Evolutionary conservation across 2,888 invertebrate species (phyloP).

Genomic region (Mythimna ferrago): DNA sequence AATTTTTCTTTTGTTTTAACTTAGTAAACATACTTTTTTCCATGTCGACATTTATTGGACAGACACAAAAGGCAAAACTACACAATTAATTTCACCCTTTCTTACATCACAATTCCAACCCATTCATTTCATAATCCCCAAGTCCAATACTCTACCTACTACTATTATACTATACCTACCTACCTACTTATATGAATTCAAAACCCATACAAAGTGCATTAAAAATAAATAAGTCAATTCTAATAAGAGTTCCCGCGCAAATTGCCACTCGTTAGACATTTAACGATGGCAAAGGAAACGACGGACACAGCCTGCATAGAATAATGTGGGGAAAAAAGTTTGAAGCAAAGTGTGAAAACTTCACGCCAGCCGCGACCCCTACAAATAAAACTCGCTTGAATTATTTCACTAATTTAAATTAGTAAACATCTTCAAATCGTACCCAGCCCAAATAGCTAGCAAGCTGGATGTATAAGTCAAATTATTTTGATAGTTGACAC

Average conservation of each 20-base stretch:
- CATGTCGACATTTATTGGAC: too few species aligned
- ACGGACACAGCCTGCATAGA: slow-evolving; percentile 67
- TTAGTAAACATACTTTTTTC: background rate
- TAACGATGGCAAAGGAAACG: slow-evolving; percentile 74
- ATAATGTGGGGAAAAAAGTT: slow-evolving; percentile 72
- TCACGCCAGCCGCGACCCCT: slow-evolving; percentile 39
- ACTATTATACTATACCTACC: too few species aligned
- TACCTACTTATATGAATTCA: background rate
- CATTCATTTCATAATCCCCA: background rate
- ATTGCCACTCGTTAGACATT: slow-evolving; percentile 69
- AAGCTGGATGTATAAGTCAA: background rate
- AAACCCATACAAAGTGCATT: slow-evolving; percentile 19
- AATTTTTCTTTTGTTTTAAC: background rate
- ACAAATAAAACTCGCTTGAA: slow-evolving; percentile 34
- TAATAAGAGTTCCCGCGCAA: slow-evolving; percentile 71
- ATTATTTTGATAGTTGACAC: slow-evolving; percentile 13
- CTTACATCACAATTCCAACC: background rate
- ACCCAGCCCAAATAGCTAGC: background rate
- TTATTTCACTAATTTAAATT: slow-evolving; percentile 5
- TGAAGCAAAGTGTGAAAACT: slow-evolving; percentile 67
- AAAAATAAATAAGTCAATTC: slow-evolving; percentile 53
- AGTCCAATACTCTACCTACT: background rate
- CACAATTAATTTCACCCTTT: background rate
- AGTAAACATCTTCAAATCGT: background rate
- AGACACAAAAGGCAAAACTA: background rate